These are phyloP conservation scores for Candoia aspera DNA, from an alignment of 2,113 vertebrate species.

Conservation along the genomic window DNA sequence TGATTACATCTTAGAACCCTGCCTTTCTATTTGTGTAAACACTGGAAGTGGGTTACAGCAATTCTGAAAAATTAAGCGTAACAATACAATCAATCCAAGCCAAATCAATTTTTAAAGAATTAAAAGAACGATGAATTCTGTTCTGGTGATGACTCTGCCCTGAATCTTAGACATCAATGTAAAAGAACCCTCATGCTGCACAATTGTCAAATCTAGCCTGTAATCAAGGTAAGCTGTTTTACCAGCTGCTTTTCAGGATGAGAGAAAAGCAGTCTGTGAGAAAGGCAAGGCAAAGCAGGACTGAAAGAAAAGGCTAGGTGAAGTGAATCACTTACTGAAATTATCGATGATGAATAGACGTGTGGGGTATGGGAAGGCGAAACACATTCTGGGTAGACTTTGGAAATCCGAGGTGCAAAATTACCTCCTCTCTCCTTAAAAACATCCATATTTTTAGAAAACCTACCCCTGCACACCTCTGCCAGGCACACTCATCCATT, in stretches of 20 bases:
- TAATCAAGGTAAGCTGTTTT: neutral
- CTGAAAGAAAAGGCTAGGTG: neutral
- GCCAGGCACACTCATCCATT: slow-evolving; percentile 3
- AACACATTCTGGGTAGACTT: neutral
- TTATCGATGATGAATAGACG: neutral
- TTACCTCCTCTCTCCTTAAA: neutral
- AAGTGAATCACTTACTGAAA: neutral
- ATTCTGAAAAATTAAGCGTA: no score
- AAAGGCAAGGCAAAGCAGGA: neutral
- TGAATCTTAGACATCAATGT: neutral
- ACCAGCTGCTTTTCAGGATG: neutral
- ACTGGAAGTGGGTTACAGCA: no score
- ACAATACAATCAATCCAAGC: no score
- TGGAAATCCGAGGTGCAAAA: neutral
- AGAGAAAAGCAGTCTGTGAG: neutral
- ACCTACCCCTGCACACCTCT: neutral
- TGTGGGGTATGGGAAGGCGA: neutral
- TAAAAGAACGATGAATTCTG: no score
- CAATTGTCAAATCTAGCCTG: neutral
- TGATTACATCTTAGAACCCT: no score
- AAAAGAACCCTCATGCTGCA: neutral
- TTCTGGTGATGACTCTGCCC: neutral
- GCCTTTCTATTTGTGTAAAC: no score
- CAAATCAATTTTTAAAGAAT: no score
- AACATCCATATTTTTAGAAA: neutral